A percentile compares a stretch with the other conserved stretches of the same genome.
Evolutionary conservation across 2,797 vertebrate genomes (phyloP).

Genomic region (Pantherophis alleghaniensis): DNA sequence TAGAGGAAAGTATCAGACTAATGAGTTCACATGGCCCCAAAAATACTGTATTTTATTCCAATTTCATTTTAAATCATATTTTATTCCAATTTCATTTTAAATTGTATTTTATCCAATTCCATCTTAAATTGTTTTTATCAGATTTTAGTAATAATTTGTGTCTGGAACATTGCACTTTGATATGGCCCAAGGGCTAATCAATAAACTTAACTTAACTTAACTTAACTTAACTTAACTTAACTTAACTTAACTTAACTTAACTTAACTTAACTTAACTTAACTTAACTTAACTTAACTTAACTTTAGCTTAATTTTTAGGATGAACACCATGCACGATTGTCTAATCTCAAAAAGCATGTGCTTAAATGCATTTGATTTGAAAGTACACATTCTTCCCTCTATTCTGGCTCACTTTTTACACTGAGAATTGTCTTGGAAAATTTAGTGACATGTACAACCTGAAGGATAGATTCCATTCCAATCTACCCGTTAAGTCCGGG

Average conservation of each 20-base stretch:
- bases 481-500: not conserved
- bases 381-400: not conserved
- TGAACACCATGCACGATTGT: not conserved
- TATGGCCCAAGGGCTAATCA: no score
- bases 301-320: not conserved
- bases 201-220: no score
- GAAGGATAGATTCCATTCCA: not conserved
- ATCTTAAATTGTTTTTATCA: no score
- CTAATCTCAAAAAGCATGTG: not conserved
- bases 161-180: no score
- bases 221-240: no score
- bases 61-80: no score
- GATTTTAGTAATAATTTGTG: no score
- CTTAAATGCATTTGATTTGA: not conserved
- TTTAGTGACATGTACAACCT: not conserved
- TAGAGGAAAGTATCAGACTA: not conserved
- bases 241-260: not conserved
- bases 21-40: not conserved
- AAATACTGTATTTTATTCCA: not conserved
- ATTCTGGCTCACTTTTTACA: not conserved
- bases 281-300: not conserved
- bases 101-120: no score
- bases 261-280: no score
- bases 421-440: not conserved
- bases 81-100: no score